Percentiles rank a stretch among this genome's conserved stretches.
Conservation (phyloP, 2,797 vertebrate genomes). For the Coregonus sp. region DNA sequence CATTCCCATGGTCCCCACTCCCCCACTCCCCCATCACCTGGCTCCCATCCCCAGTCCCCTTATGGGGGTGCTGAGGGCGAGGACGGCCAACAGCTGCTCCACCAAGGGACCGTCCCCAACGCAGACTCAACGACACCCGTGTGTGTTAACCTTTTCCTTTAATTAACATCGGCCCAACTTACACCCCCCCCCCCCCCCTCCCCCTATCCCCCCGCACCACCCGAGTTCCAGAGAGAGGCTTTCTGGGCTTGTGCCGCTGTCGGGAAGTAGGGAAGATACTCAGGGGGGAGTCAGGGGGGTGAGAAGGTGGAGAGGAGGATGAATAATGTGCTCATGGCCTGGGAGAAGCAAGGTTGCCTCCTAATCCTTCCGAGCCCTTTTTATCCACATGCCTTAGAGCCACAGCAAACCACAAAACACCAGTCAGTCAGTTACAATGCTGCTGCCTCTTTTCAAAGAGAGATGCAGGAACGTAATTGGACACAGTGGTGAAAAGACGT, state of each 20-base stretch:
- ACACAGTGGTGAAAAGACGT: constrained; percentile 60
- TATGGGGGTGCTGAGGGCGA: constrained; percentile 43
- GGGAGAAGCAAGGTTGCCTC: constrained; percentile 61
- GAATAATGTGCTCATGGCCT: constrained; percentile 72
- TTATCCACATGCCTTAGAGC: constrained; percentile 63
- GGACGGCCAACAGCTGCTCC: constrained; percentile 70
- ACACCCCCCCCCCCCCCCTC: background rate
- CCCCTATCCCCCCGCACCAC: constrained; percentile 56
- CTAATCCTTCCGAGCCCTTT: constrained; percentile 67
- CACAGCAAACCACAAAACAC: constrained; percentile 27
- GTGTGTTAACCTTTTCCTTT: constrained; percentile 81
- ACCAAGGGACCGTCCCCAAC: constrained; percentile 63
- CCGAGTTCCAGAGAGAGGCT: constrained; percentile 70
- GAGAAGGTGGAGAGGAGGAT: constrained; percentile 58
- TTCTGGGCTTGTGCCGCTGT: constrained; percentile 64
- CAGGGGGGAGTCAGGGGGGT: constrained; percentile 39
- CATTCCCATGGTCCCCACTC: constrained; percentile 38
- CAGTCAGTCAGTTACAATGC: constrained; percentile 47
- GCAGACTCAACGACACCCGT: constrained; percentile 61
- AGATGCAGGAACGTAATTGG: constrained; percentile 52
- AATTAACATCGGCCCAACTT: constrained; percentile 75
- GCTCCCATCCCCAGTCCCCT: constrained; percentile 47
- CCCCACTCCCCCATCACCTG: constrained; percentile 37
- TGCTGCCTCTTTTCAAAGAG: constrained; percentile 54
- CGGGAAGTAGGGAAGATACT: constrained; percentile 46